These are phyloP conservation scores for Cephalopholis sonnerati DNA, from an alignment of 2,113 vertebrate genomes.

Conservation along the genomic window DNA sequence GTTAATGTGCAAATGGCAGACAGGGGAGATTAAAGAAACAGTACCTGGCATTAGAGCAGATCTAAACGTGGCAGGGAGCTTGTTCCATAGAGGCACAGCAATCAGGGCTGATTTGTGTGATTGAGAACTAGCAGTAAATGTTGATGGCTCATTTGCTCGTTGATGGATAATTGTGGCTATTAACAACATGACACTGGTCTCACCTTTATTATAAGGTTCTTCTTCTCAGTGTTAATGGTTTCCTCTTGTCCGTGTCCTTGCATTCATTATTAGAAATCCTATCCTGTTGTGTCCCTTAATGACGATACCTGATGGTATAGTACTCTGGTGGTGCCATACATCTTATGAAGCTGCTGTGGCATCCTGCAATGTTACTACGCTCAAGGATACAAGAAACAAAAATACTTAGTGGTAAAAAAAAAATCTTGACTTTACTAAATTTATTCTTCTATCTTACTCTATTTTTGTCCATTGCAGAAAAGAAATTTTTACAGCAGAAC, in stretches of 20 bases:
- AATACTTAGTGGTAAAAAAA: not conserved
- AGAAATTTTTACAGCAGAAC: constrained; percentile 23
- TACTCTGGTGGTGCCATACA: constrained; percentile 8
- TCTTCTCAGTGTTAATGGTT: constrained; percentile 68
- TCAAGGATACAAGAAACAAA: not conserved
- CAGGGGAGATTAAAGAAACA: constrained; percentile 36
- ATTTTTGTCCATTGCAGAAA: constrained; percentile 36
- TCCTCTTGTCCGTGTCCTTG: constrained; percentile 65
- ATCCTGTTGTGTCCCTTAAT: constrained; percentile 57
- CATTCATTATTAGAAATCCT: constrained; percentile 61
- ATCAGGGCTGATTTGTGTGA: constrained; percentile 72
- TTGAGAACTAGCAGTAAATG: constrained; percentile 68
- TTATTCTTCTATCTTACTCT: constrained; percentile 16
- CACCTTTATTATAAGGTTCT: constrained; percentile 75
- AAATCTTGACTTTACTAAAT: not conserved
- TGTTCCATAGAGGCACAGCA: constrained; percentile 47
- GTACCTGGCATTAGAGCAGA: constrained; percentile 46
- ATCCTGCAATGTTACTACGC: not conserved
- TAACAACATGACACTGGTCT: constrained; percentile 72
- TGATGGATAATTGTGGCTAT: constrained; percentile 77
- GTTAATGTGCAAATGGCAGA: constrained; percentile 46
- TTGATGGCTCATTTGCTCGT: constrained; percentile 74
- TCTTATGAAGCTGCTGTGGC: constrained; percentile 28
- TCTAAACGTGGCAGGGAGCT: constrained; percentile 43
- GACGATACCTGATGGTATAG: constrained; percentile 45